Base-by-base conservation (phyloP, 2,888 invertebrate species). In the Theodoxus fluviatilis region DNA sequence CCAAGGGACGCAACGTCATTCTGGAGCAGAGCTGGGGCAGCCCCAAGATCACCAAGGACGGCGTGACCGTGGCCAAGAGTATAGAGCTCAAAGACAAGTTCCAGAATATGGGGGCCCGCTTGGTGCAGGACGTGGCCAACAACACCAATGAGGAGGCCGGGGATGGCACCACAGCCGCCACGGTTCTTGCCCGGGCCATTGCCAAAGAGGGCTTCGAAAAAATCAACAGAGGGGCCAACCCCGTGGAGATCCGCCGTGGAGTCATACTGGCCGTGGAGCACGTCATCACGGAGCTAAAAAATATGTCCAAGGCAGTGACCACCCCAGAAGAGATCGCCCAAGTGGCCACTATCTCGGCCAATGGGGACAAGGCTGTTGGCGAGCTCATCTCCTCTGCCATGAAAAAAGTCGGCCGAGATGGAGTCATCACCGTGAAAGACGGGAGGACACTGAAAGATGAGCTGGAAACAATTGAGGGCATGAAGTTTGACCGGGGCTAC, bases 301-400 rank as follows among this genome's bases (percentile, higher is more conserved):
- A 88, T 35, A 91, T 98, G 90, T 98, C 98, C 0, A 95, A 94
- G 82, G 93, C 93, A 7, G 98, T 99, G 0, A 98, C 94, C 9
- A 98, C 98, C 0, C 97, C 98, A 0, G 98, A 97, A 86, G 99
- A 99, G 90, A 98, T 99, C 82, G 96, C 98, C n/a, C 98, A 98
- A 89, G 98, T 99, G 37, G 99, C 99, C 4, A 99, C 99, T 2
- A 99, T 99, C 80, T 99, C 98, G 0, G 98, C 99, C 7, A 99
- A 99, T 88, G 99, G 99, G 3, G 99, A 99, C 88, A 90, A 89
- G 55, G 91, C 92, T 12, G 93, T 99, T 81, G 99, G 99, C 33
- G 91, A 93, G 77, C 91, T 99, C 35, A 98, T 99, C 81, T 95
- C 98, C 12, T 93, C 94, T 84, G 99, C 99, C 55, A 99, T 99